Conservation (phyloP, 37 sponge, comb jelly and placozoan species). For the Chondrosia reniformis region DNA sequence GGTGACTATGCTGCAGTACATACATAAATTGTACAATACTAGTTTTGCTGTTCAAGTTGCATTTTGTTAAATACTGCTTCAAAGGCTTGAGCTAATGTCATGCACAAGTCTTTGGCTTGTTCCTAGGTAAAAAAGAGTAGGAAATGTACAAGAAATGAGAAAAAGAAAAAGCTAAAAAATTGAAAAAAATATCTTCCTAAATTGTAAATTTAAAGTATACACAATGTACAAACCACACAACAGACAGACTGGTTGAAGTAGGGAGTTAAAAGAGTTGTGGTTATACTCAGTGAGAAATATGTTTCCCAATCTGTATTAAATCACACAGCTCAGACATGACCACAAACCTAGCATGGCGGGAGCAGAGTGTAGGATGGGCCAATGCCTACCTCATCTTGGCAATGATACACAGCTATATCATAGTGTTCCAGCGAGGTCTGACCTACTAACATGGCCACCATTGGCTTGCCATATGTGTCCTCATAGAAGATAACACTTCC, state of each 20-base stretch:
- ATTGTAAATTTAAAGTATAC: too few relatives aligned
- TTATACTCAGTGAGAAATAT: too few relatives aligned
- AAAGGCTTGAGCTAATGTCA: conserved; percentile 74
- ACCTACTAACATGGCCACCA: conserved; percentile 55
- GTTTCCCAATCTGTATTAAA: too few relatives aligned
- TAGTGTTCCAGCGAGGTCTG: conserved; percentile 15
- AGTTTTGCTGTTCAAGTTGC: conserved; percentile 9
- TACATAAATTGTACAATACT: background rate
- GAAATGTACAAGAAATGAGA: background rate
- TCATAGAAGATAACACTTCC: conserved; percentile 66
- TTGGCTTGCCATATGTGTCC: conserved; percentile 55
- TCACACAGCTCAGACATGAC: too few relatives aligned
- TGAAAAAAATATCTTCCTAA: too few relatives aligned
- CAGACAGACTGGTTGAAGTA: too few relatives aligned
- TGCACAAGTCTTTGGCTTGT: conserved; percentile 76
- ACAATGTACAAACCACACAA: too few relatives aligned
- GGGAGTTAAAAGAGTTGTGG: too few relatives aligned
- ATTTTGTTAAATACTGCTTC: conserved; percentile 62
- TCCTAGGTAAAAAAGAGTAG: conserved; percentile 4
- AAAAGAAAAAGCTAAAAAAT: background rate
- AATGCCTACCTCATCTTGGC: conserved; percentile 46
- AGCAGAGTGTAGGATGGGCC: too few relatives aligned
- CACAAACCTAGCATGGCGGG: too few relatives aligned
- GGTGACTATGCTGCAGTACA: too few relatives aligned
- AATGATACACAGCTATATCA: conserved; percentile 71